These are phyloP conservation scores for Adineta ricciae DNA, from an alignment of 2,888 invertebrate species.

Conservation along the genomic window DNA sequence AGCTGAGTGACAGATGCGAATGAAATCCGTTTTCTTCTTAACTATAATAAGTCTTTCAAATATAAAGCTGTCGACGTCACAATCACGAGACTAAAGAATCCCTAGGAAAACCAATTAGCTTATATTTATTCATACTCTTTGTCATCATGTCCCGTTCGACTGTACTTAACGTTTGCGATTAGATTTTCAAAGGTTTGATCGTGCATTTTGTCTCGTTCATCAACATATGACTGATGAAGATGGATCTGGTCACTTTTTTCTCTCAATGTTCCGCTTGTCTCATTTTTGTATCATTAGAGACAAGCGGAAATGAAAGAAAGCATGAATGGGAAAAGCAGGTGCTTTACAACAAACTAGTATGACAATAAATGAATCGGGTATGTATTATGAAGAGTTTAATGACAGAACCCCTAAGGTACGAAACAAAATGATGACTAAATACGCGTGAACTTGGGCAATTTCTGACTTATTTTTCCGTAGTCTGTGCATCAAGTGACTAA, in stretches of 20 bases:
- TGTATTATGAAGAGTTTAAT: not conserved
- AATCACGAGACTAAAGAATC: not conserved
- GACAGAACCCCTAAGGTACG: not conserved
- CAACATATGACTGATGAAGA: too few relatives aligned
- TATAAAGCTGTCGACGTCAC: not conserved
- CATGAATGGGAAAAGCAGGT: not conserved
- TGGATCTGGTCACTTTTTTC: too few relatives aligned
- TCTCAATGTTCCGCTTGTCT: too few relatives aligned
- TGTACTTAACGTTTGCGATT: too few relatives aligned
- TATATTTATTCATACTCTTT: not conserved
- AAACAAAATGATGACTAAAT: not conserved
- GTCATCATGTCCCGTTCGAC: not conserved
- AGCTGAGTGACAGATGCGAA: not conserved
- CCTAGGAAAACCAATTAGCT: not conserved
- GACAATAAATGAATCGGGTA: not conserved
- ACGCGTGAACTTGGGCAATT: not conserved
- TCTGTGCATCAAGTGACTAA: not conserved
- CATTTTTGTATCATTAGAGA: not conserved
- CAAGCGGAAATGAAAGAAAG: not conserved
- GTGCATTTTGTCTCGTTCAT: too few relatives aligned
- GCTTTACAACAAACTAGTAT: not conserved
- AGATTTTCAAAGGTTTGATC: too few relatives aligned
- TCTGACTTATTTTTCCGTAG: not conserved
- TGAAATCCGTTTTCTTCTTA: not conserved
- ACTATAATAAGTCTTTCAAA: not conserved